phyloP scores from a whole-genome alignment of 2,888 invertebrate genomes.

The Arge pagana region DNA sequence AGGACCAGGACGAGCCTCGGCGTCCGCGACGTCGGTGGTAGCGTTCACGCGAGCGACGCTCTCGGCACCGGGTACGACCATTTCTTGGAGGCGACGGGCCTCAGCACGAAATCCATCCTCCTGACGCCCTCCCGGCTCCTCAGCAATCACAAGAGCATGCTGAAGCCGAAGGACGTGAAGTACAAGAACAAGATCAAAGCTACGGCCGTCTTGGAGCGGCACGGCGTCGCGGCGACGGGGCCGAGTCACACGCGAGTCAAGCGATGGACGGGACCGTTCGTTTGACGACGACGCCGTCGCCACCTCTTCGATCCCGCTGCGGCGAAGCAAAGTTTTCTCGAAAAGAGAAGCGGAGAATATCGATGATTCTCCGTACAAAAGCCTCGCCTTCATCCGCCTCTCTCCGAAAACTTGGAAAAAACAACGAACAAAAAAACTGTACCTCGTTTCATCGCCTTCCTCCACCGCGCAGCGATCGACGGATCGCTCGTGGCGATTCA shows the following conservation, averaged over 20 bases:
- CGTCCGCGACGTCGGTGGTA: constrained; percentile 33
- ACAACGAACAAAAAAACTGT: too few relatives aligned
- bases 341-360: too few relatives aligned
- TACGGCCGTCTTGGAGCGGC: constrained; percentile 61
- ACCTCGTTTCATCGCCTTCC: too few relatives aligned
- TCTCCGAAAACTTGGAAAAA: too few relatives aligned
- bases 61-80: constrained; percentile 67
- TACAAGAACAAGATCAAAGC: constrained; percentile 71
- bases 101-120: constrained; percentile 78
- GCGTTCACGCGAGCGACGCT: constrained; percentile 54
- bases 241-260: constrained; percentile 48
- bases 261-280: constrained; percentile 61
- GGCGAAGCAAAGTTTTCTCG: too few relatives aligned
- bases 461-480: too few relatives aligned
- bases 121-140: constrained; percentile 68
- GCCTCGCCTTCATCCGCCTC: too few relatives aligned
- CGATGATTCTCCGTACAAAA: too few relatives aligned
- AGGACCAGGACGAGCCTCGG: constrained; percentile 54
- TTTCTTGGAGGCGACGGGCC: constrained; percentile 78
- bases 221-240: constrained; percentile 51
- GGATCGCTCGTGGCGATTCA: too few relatives aligned
- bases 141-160: constrained; percentile 75
- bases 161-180: constrained; percentile 80
- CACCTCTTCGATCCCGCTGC: too few relatives aligned
- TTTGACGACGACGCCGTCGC: too few relatives aligned